Evolutionary conservation across 2,888 invertebrate species (phyloP), one percentile per base, ranked within the genome.

Genomic region (Hermodice carunculata): DNA sequence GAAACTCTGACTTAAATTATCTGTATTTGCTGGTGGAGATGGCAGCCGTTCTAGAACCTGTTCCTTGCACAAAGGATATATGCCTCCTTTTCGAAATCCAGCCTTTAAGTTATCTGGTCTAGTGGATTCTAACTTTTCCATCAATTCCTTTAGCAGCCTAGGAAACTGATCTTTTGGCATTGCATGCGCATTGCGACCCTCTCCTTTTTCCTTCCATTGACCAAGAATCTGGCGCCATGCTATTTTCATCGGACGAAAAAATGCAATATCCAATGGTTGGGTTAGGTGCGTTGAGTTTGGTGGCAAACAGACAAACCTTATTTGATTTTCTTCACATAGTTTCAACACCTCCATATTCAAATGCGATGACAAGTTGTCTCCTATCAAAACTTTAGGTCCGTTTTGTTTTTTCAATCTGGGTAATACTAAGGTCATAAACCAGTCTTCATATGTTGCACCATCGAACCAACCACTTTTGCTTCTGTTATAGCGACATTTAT

Each of bases 391-490:
- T n/a, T n/a, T n/a, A n/a, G n/a, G n/a, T n/a, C n/a, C n/a, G n/a
- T n/a, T n/a, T 28, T 5, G 49, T 2, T 14, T 49, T n/a, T 28
- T 26, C 2, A 79, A 74, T 62, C 70, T 67, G 51, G 76, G 77
- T 26, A 86, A 48, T 32, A 74, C 66, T 19, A 70, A 24, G 28
- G 58, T 64, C 31, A 69, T 24, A 62, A 84, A 81, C 84, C 82
- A 82, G 60, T 82, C 81, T 48, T 70, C 67, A 66, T 84, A 82
- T 42, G 53, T 59, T 3, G 40, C 26, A 26, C 54, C 24, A 54
- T 80, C 77, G 67, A 83, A 80, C 82, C 81, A 83, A 1, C 81
- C 87, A 48, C 78, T 80, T 54, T 67, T 66, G 2, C 82, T 78
- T 1, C 84, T 37, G 69, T 85, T 86, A 68, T 85, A 88, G 3